Evolutionary conservation across 64 coral and sea anemone genomes (phyloP).

Genomic region (Montipora cactus): DNA sequence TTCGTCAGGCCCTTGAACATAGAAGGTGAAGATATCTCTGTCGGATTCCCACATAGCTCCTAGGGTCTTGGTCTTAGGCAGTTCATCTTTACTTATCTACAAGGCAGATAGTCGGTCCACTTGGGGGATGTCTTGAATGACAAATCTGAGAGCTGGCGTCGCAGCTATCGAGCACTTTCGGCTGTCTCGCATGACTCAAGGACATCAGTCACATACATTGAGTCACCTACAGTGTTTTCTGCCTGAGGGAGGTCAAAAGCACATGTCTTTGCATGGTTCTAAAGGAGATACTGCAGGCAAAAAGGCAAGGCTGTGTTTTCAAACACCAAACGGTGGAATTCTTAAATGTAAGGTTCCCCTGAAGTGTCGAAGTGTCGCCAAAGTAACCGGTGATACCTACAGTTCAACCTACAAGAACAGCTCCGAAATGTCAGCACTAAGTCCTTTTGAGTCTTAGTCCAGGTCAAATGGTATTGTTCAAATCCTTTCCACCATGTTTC

Average conservation of each 20-base stretch:
- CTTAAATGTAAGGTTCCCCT: neutral
- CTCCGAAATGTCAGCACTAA: conserved; percentile 57
- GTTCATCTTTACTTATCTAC: neutral
- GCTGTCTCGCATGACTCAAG: conserved; percentile 45
- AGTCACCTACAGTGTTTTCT: conserved; percentile 31
- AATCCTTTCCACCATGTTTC: conserved; percentile 57
- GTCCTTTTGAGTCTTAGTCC: conserved; percentile 65
- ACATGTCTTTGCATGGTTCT: conserved; percentile 53
- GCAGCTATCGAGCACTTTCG: conserved; percentile 31
- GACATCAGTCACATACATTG: conserved; percentile 57
- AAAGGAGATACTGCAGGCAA: conserved; percentile 44
- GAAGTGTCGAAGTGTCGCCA: neutral
- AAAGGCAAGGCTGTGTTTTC: conserved; percentile 55
- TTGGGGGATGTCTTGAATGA: conserved; percentile 44
- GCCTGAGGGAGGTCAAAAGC: conserved; percentile 35
- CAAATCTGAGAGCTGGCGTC: conserved; percentile 46
- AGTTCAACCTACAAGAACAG: neutral
- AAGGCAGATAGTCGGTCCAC: conserved; percentile 36
- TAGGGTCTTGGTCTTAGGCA: conserved; percentile 1
- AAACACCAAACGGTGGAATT: conserved; percentile 27
- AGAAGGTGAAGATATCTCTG: conserved; percentile 41
- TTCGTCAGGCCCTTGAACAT: conserved; percentile 1
- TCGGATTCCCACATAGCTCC: conserved; percentile 49
- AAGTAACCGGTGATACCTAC: conserved; percentile 3
- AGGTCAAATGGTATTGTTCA: conserved; percentile 55